phyloP scores from a whole-genome alignment of 2,888 invertebrate genomes.

The Gerris lacustris region DNA sequence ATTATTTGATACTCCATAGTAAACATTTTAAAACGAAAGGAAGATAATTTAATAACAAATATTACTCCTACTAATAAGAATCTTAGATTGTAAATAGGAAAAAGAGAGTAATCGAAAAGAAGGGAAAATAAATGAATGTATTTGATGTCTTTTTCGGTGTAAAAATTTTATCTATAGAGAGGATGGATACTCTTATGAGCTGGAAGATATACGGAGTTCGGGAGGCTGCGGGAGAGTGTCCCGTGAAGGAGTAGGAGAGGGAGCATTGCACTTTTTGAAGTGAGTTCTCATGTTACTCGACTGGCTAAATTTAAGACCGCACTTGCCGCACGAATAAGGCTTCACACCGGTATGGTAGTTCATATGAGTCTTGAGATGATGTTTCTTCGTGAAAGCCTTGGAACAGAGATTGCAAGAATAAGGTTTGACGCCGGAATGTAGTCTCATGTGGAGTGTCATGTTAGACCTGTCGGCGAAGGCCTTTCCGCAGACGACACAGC shows the following conservation, averaged over 20 bases:
- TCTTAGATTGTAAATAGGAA: too few species aligned
- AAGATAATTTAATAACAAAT: too few species aligned
- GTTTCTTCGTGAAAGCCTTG: slow-evolving; percentile 75
- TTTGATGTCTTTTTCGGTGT: too few species aligned
- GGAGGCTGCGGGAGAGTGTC: not conserved
- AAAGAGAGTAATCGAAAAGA: too few species aligned
- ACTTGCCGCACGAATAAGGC: slow-evolving; percentile 58
- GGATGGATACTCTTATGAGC: not conserved
- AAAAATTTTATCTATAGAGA: too few species aligned
- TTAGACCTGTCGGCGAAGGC: slow-evolving; percentile 74
- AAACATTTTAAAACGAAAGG: too few species aligned
- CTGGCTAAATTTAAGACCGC: slow-evolving; percentile 66
- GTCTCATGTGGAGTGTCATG: slow-evolving; percentile 66
- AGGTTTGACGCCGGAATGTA: slow-evolving; percentile 71
- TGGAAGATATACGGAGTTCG: not conserved
- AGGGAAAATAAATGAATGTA: too few species aligned
- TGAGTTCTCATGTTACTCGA: slow-evolving; percentile 80
- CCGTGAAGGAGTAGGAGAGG: slow-evolving; percentile 12
- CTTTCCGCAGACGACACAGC: slow-evolving; percentile 66
- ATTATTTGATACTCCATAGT: too few species aligned
- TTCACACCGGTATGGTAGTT: slow-evolving; percentile 75
- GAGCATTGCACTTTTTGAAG: slow-evolving; percentile 54
- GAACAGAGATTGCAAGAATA: slow-evolving; percentile 52
- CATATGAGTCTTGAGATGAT: slow-evolving; percentile 70
- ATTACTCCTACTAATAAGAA: too few species aligned